Percentiles rank a stretch among this genome's conserved stretches.
Conservation (phyloP, 2,113 vertebrate genomes). For the Gracilinanus agilis region DNA sequence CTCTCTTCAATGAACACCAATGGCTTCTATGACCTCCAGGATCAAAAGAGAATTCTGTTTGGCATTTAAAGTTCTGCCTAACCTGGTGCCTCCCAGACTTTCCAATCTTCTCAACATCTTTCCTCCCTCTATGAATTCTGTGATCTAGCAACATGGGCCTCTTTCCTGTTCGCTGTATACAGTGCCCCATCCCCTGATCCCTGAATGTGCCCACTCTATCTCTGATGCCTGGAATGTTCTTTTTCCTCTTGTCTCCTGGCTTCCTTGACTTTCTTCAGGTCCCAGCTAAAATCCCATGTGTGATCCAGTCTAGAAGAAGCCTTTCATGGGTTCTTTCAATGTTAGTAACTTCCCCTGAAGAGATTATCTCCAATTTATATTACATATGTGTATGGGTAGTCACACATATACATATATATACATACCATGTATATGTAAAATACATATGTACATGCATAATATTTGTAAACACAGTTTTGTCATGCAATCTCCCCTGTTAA, state of each 20-base stretch:
- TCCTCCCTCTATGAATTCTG: neutral
- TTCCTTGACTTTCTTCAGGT: neutral
- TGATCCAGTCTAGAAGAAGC: neutral
- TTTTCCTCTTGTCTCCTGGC: neutral
- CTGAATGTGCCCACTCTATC: neutral
- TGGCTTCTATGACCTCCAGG: neutral
- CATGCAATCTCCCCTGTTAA: neutral
- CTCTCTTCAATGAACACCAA: neutral
- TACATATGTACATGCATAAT: too few species aligned
- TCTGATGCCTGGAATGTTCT: neutral
- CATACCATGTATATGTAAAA: too few species aligned
- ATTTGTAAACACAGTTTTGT: neutral
- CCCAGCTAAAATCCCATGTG: neutral
- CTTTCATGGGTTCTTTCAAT: neutral
- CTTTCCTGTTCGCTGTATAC: neutral
- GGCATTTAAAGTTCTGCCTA: neutral
- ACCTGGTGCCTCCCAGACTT: neutral
- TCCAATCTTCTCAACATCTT: neutral
- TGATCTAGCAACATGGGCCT: neutral
- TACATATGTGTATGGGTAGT: neutral
- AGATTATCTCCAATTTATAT: neutral
- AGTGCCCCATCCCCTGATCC: neutral
- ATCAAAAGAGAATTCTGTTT: neutral
- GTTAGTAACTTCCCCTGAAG: neutral
- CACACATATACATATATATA: too few species aligned